Percentiles rank a stretch among this genome's conserved stretches.
Evolutionary conservation across 2,113 vertebrate species (phyloP).

Genomic region (Melanocharis versteri): DNA sequence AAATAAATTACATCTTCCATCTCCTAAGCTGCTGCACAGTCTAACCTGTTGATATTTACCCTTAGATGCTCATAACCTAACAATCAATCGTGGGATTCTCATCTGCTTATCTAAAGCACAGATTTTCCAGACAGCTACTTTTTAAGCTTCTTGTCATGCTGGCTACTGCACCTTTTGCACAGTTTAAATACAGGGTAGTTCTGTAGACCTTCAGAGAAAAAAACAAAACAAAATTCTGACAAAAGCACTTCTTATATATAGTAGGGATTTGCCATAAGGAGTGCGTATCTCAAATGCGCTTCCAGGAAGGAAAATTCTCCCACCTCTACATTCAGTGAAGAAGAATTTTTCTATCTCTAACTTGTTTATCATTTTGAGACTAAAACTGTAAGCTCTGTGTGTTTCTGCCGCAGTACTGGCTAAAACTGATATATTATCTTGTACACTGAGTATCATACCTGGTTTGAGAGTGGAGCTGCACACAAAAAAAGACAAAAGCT

Average conservation of each 20-base stretch:
- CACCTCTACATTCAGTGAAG: background rate
- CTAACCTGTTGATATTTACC: background rate
- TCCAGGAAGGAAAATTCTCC: background rate
- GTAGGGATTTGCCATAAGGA: background rate
- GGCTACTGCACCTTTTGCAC: background rate
- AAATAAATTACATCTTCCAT: background rate
- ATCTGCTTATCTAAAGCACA: background rate
- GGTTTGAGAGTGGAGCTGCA: background rate
- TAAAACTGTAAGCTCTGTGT: background rate
- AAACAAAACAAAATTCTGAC: background rate
- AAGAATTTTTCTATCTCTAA: background rate
- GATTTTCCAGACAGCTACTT: background rate
- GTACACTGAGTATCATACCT: background rate
- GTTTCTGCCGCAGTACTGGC: background rate
- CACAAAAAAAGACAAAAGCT: background rate
- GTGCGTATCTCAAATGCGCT: fast-evolving
- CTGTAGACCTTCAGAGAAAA: background rate
- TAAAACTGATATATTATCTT: background rate
- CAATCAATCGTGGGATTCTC: background rate
- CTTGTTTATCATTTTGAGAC: background rate
- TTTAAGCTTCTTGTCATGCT: background rate
- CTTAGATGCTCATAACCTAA: background rate
- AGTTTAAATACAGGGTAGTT: background rate
- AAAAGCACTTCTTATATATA: background rate
- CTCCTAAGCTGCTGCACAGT: background rate